Conservation (phyloP, 2,797 vertebrate genomes). For the Sebastes nivosus region DNA sequence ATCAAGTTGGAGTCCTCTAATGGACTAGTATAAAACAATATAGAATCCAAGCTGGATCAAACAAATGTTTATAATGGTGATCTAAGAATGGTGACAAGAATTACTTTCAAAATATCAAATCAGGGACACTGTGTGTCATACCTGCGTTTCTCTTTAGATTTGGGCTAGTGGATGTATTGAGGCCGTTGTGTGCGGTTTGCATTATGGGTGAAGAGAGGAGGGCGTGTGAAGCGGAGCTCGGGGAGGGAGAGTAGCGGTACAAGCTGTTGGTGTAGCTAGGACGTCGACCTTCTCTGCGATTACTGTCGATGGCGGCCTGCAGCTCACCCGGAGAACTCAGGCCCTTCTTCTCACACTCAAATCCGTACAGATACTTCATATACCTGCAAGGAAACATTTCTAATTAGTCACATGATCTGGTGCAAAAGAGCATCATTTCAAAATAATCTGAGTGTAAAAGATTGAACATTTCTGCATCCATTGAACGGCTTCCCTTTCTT, state of each 20-base stretch:
- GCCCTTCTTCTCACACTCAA: conserved; percentile 94
- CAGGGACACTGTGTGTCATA: conserved; percentile 20
- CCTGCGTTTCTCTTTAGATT: conserved; percentile 77
- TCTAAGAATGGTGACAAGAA: background rate
- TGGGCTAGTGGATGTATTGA: conserved; percentile 77
- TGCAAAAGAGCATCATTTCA: background rate
- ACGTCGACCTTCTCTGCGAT: conserved; percentile 92
- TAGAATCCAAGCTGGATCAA: background rate
- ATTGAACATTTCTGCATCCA: background rate
- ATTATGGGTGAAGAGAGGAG: conserved; percentile 89
- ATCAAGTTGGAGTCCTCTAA: background rate
- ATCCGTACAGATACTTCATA: conserved; percentile 98
- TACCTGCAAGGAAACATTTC: conserved; percentile 81
- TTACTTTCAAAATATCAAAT: background rate
- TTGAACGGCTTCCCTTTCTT: background rate
- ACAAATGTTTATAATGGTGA: background rate
- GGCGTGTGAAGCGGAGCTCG: conserved; percentile 75
- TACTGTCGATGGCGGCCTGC: conserved; percentile 95
- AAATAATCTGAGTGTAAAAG: background rate
- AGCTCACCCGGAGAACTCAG: conserved; percentile 94
- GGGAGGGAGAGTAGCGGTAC: conserved; percentile 88
- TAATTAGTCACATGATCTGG: background rate
- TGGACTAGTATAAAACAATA: background rate
- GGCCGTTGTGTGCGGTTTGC: conserved; percentile 81
- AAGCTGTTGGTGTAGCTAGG: conserved; percentile 93